Evolutionary conservation across 2,888 invertebrate genomes (phyloP), one percentile per base, ranked within the genome.

Genomic region (Harmothoe impar): DNA sequence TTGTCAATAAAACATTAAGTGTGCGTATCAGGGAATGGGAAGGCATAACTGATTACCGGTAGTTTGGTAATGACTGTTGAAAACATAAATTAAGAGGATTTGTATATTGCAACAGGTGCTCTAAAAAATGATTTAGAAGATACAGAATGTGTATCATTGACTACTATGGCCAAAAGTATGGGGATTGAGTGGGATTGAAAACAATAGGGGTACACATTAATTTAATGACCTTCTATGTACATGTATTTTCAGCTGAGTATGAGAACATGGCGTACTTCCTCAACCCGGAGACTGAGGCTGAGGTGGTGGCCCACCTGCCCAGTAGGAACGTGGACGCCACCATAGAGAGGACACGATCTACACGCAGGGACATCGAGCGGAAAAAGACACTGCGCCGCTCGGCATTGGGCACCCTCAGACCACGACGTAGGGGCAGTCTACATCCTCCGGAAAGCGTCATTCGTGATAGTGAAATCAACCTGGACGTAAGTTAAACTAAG

Each of bases 281-380:
- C 25, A 29, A 29, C 0, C 72, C 29, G 25, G 31, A 25, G 72
- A 72, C n/a, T 25, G 72, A 72, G 72, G 72, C 72, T n/a, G 72
- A 72, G 29, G 72, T 72, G 72, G 72, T 72, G 29, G 72, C 72
- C 29, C 25, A 72, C 29, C 29, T 72, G 29, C 72, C 72, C 72
- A 72, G 72, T 72, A n/a, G 31, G 29, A 72, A 72, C 29, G 72
- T 72, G 29, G 72, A 72, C 72, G 29, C 25, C 29, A 29, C 72
- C 25, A 23, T 72, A 25, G 72, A 72, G 72, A 23, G 72, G 25
- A 29, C 15, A 0, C 72, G 72, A 0, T 29, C 72, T 29, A 29
- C 72, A 25, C 72, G 72, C 29, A 23, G 72, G 15, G 15, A 72
- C 29, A 25, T 72, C 7, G 72, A 72, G 72, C 25, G 72, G 25